These are phyloP conservation scores for Gymnoscopelus braueri DNA, from an alignment of 2,797 vertebrate genomes.

Conservation along the genomic window DNA sequence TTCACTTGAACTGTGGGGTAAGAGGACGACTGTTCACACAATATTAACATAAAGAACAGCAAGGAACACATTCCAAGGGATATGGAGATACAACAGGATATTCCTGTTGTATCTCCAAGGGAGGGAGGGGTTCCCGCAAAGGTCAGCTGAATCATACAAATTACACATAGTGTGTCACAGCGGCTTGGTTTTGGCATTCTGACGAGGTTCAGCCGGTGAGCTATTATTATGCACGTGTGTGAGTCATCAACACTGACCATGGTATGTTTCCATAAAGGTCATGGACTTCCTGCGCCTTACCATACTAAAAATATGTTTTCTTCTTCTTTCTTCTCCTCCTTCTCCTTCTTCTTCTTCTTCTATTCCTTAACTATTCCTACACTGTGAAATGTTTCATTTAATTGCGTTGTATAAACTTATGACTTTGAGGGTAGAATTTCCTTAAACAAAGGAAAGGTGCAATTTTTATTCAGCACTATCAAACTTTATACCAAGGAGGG, in stretches of 20 bases:
- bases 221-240: slow-evolving; percentile 55
- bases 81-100: slow-evolving; percentile 20
- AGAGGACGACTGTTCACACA: slow-evolving; percentile 61
- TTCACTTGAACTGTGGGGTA: slow-evolving; percentile 80
- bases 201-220: slow-evolving; percentile 39
- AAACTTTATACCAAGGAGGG: background rate
- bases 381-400: slow-evolving; percentile 44
- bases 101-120: slow-evolving; percentile 45
- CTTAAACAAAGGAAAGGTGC: slow-evolving; percentile 39
- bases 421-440: slow-evolving; percentile 61
- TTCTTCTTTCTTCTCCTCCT: background rate
- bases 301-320: slow-evolving; percentile 47
- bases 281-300: slow-evolving; percentile 40
- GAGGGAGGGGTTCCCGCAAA: slow-evolving; percentile 50
- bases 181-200: slow-evolving; percentile 46
- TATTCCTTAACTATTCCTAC: slow-evolving; percentile 32
- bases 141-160: slow-evolving; percentile 54
- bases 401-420: slow-evolving; percentile 53
- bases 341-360: background rate
- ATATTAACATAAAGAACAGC: slow-evolving; percentile 62
- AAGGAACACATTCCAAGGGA: slow-evolving; percentile 51
- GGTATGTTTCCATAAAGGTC: slow-evolving; percentile 56
- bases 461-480: background rate
- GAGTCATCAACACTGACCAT: slow-evolving; percentile 43
- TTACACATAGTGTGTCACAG: slow-evolving; percentile 62